These are phyloP conservation scores for Illadopsis cleaveri DNA, from an alignment of 2,113 vertebrate genomes.

Conservation along the genomic window DNA sequence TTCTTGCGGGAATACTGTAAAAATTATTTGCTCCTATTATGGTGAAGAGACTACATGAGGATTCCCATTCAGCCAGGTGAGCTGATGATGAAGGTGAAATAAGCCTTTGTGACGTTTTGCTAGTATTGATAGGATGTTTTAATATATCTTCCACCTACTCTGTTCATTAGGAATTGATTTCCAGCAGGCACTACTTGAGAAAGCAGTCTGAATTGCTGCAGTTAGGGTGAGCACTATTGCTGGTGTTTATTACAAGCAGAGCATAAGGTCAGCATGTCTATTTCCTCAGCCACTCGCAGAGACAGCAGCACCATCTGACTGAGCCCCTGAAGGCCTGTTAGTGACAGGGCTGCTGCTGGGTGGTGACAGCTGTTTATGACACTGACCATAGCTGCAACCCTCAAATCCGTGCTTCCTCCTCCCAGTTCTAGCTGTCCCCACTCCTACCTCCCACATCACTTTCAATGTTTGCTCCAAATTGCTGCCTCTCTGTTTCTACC, in stretches of 20 bases:
- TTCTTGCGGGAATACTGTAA: neutral
- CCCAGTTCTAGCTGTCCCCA: neutral
- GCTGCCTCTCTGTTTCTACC: neutral
- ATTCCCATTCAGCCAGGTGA: neutral
- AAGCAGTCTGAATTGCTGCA: neutral
- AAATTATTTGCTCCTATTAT: neutral
- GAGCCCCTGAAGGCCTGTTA: neutral
- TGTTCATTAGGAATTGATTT: constrained; percentile 19
- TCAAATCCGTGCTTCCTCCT: neutral
- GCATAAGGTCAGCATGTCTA: neutral
- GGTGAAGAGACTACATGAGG: accelerated
- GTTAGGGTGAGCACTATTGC: neutral
- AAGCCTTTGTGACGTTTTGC: neutral
- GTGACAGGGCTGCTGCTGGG: neutral
- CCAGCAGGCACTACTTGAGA: neutral
- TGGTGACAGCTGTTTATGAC: neutral
- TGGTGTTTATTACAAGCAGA: neutral
- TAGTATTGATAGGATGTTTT: neutral
- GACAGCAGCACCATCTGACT: neutral
- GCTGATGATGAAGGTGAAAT: neutral
- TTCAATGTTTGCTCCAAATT: neutral
- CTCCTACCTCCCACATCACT: accelerated
- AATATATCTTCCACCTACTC: neutral
- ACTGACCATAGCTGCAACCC: neutral
- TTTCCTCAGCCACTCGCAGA: neutral